Evolutionary conservation across 2,113 vertebrate species (phyloP), one percentile per base, ranked within the genome.

Genomic region (Sander vitreus): DNA sequence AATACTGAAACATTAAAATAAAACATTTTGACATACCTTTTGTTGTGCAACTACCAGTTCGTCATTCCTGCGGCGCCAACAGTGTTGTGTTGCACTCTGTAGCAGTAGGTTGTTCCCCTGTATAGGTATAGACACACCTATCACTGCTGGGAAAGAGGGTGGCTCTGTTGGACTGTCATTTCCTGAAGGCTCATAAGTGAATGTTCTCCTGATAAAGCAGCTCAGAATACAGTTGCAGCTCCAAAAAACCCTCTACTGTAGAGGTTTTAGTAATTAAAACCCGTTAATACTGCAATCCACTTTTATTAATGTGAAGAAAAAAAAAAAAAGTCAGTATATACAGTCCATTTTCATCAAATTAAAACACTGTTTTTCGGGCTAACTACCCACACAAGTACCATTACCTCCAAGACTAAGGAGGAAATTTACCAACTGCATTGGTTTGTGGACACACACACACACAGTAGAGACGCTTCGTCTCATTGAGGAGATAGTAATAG

Each of bases 111-210:
- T n/a, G 16, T 8, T 25, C 47, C 16, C 25, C 30, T 39, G 3
- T 1, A 2, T 0, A 63, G 39, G 43, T 58, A 12, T 0, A 55
- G 53, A 78, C 82, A 87, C 85, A 23, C 76, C 70, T 39, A 12
- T 53, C 2, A 4, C 23, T 67, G 50, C 23, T 15, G 25, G 6
- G 0, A 76, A 84, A 16, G 33, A 21, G 45, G 71, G 11, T 5
- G 23, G 51, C 9, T 21, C 70, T 51, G 1, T 3, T 51, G 72
- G 27, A 73, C 70, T 30, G 74, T 54, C 5, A 59, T 77, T 81
- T 85, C 80, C 77, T 51, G 25, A 6, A 43, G 23, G 16, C 67
- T 69, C 53, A 25, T 81, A 65, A 81, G 79, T 30, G 3, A 21
- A 25, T 2, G 36, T 2, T 23, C 0, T 57, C 13, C n/a, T 70